Conservation (phyloP, 1,140 invertebrate genomes). For the Latrodectus geometricus region DNA sequence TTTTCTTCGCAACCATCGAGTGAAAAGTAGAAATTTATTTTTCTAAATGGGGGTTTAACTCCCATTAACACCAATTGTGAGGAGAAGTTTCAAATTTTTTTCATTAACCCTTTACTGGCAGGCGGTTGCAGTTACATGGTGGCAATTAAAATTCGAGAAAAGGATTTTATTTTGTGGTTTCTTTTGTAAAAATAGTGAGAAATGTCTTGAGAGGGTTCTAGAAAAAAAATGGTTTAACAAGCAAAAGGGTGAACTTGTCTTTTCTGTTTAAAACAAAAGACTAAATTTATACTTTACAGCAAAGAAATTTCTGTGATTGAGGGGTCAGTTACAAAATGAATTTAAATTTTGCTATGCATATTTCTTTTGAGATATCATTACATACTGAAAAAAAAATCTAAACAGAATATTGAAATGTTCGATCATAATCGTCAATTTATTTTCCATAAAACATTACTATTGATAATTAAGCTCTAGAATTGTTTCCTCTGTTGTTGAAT, state of each 20-base stretch:
- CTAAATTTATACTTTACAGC: constrained; percentile 43
- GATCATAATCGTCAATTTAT: too few relatives aligned
- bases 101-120: not conserved
- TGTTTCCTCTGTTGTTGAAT: too few relatives aligned
- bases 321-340: constrained; percentile 32
- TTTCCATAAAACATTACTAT: too few relatives aligned
- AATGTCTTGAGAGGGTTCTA: constrained; percentile 10
- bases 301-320: constrained; percentile 20
- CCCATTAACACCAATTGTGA: constrained; percentile 58
- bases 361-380: too few relatives aligned
- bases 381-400: too few relatives aligned
- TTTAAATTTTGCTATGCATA: not conserved
- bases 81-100: constrained; percentile 30
- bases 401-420: too few relatives aligned
- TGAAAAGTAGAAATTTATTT: constrained; percentile 37
- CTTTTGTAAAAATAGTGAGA: constrained; percentile 59
- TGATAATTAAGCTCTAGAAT: too few relatives aligned
- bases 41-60: constrained; percentile 54
- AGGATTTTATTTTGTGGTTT: constrained; percentile 37
- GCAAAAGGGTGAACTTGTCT: constrained; percentile 49
- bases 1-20: constrained; percentile 19
- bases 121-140: not conserved
- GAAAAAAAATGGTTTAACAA: constrained; percentile 55
- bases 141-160: constrained; percentile 45
- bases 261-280: constrained; percentile 47